Conservation (phyloP, 2,797 vertebrate species). For the Melanotaenia pygmaea region DNA sequence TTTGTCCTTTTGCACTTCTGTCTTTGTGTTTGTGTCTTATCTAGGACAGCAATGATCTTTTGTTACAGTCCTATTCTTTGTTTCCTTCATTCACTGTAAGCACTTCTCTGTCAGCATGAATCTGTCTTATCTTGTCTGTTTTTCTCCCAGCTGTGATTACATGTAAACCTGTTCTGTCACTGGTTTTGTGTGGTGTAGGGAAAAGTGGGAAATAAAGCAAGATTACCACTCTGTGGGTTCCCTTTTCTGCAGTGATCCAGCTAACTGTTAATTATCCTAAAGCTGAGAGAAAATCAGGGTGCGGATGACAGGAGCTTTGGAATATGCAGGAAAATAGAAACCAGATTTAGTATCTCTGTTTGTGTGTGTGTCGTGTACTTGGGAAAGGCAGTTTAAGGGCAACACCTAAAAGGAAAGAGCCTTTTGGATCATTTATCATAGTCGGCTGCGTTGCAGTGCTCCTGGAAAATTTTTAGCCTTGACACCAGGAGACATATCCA, state of each 20-base stretch:
- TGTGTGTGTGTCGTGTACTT: conserved; percentile 23
- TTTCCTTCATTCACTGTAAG: conserved; percentile 78
- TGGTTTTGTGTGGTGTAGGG: conserved; percentile 24
- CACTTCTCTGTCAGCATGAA: conserved; percentile 84
- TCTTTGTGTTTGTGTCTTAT: conserved; percentile 76
- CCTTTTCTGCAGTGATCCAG: conserved; percentile 82
- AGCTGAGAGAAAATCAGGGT: conserved; percentile 27
- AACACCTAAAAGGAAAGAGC: conserved; percentile 49
- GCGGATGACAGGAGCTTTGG: conserved; percentile 41
- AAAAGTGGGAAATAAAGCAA: not conserved
- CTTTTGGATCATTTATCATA: conserved; percentile 61
- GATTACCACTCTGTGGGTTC: conserved; percentile 58
- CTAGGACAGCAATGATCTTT: conserved; percentile 21
- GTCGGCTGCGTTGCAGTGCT: conserved; percentile 22
- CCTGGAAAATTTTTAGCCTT: conserved; percentile 32
- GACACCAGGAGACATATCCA: conserved; percentile 11
- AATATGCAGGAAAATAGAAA: conserved; percentile 22
- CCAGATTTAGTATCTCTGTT: conserved; percentile 24
- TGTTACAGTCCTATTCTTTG: conserved; percentile 61
- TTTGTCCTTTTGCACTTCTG: conserved; percentile 59
- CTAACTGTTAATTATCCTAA: conserved; percentile 41
- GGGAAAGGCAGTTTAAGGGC: conserved; percentile 66
- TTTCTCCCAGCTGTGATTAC: conserved; percentile 80
- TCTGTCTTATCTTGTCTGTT: conserved; percentile 72
- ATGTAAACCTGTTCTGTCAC: conserved; percentile 78